Evolutionary conservation across 2,888 invertebrate species (phyloP).

Genomic region (Morpho helenor): DNA sequence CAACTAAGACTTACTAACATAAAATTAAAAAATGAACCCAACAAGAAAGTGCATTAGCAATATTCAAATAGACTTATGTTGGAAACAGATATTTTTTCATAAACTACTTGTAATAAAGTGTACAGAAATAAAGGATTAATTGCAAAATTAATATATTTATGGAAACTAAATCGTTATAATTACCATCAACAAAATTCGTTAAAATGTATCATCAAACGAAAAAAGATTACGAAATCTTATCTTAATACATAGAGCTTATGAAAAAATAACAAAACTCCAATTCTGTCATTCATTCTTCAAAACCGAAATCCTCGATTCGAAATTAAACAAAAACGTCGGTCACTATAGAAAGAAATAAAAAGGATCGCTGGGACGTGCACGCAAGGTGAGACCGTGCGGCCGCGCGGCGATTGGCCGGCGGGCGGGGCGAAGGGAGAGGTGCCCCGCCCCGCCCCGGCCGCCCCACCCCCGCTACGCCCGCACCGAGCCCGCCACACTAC

Average conservation of each 20-base stretch:
- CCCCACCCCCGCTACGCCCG: constrained; percentile 59
- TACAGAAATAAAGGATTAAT: no score
- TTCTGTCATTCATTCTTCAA: constrained; percentile 25
- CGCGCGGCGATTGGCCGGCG: constrained; percentile 60
- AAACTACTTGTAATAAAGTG: no score
- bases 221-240: no score
- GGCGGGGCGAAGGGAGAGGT: constrained; percentile 66
- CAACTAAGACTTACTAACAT: no score
- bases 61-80: no score
- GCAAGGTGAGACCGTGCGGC: constrained; percentile 69
- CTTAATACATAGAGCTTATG: not conserved
- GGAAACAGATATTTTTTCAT: no score
- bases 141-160: no score
- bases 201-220: no score
- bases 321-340: constrained; percentile 41
- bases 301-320: constrained; percentile 22
- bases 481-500: constrained; percentile 54
- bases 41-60: no score
- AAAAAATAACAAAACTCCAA: not conserved
- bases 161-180: no score
- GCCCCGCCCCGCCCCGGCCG: constrained; percentile 59
- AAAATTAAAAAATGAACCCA: no score
- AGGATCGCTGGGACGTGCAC: constrained; percentile 67
- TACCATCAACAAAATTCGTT: no score
- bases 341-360: constrained; percentile 42